Conservation (phyloP, 2,797 vertebrate genomes). For the Anniella stebbinsi region DNA sequence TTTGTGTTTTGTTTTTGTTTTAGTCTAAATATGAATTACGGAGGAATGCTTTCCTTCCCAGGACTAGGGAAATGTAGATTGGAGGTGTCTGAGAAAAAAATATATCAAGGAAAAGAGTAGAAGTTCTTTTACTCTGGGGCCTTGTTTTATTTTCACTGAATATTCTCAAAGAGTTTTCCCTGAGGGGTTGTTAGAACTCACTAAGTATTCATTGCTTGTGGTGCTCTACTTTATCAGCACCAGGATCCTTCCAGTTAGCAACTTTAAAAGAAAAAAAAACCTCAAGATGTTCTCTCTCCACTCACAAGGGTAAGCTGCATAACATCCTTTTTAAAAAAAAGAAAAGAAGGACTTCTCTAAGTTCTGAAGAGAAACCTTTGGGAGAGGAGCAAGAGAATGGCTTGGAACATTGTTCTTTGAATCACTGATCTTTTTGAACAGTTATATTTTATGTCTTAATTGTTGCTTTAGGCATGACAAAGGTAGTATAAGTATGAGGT, state of each 20-base stretch:
- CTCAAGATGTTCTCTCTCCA: slow-evolving; percentile 14
- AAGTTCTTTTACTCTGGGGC: not conserved
- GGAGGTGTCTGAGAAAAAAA: not conserved
- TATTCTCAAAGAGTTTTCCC: slow-evolving; percentile 26
- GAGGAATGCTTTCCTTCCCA: not conserved
- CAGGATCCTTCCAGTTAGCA: not conserved
- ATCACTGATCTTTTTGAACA: not conserved
- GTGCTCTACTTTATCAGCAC: slow-evolving; percentile 15
- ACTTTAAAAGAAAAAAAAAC: slow-evolving; percentile 33
- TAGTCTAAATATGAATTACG: not conserved
- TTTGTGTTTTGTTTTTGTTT: too few species aligned
- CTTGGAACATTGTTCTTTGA: slow-evolving; percentile 20
- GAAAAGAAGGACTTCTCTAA: not conserved
- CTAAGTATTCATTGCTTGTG: slow-evolving; percentile 40
- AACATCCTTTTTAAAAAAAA: not conserved
- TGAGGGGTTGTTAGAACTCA: slow-evolving; percentile 35
- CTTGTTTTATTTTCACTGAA: slow-evolving; percentile 36
- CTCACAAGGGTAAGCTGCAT: not conserved
- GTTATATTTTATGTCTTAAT: slow-evolving; percentile 35
- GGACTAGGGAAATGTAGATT: slow-evolving; percentile 16
- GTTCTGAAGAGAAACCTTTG: slow-evolving; percentile 41
- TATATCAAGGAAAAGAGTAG: not conserved
- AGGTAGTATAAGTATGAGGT: not conserved
- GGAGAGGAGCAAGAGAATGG: slow-evolving; percentile 25
- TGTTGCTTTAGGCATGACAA: slow-evolving; percentile 20